phyloP scores from a whole-genome alignment of 1,140 invertebrate genomes.

The Drosophila dunni region DNA sequence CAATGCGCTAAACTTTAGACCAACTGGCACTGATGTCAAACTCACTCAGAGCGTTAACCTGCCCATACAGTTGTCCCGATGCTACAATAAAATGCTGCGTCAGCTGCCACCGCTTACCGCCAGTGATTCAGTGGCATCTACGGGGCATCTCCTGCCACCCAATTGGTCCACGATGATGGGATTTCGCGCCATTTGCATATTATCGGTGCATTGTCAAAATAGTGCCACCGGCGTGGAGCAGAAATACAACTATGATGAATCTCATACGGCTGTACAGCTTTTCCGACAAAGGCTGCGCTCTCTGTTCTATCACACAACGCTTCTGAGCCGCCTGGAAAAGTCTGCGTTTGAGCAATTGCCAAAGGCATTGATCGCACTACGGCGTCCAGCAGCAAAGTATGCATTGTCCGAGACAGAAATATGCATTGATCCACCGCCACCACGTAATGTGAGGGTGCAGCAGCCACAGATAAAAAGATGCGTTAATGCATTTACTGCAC shows the following conservation, averaged over 20 bases:
- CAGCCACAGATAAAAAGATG: neutral
- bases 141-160: conserved; percentile 53
- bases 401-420: neutral
- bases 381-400: conserved; percentile 21
- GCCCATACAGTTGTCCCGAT: conserved; percentile 23
- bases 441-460: neutral
- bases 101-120: neutral
- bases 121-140: neutral
- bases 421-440: neutral
- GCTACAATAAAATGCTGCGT: conserved; percentile 44
- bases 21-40: neutral
- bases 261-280: conserved; percentile 32
- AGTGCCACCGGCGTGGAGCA: neutral
- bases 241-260: conserved; percentile 31
- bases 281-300: conserved; percentile 68
- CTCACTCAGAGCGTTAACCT: conserved; percentile 20
- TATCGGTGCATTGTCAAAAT: conserved; percentile 45
- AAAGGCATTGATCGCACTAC: conserved; percentile 10
- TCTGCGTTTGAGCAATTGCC: conserved; percentile 47
- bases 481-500: neutral
- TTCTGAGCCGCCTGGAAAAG: conserved; percentile 66
- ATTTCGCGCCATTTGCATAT: conserved; percentile 73
- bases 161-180: conserved; percentile 75
- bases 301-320: conserved; percentile 66
- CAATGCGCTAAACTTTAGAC: conserved; percentile 31